Percentiles rank a stretch among this genome's conserved stretches.
Conservation (phyloP, 1,140 invertebrate species). For the Diabrotica undecimpunctata region DNA sequence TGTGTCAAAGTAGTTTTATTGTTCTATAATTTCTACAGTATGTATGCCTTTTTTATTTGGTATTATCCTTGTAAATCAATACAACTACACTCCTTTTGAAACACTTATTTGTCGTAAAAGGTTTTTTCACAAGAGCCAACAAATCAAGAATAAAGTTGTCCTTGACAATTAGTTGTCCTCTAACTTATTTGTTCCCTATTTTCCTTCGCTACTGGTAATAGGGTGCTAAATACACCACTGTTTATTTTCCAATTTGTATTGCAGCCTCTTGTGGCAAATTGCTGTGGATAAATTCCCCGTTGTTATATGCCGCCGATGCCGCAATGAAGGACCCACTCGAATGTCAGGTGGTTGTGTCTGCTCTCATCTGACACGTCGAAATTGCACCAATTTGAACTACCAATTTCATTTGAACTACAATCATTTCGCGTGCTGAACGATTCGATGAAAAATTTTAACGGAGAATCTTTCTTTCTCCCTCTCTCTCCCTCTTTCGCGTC, state of each 20-base stretch:
- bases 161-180: no score
- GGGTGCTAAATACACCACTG: neutral
- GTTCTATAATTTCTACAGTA: no score
- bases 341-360: constrained; percentile 46
- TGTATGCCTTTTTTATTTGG: no score
- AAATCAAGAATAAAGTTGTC: no score
- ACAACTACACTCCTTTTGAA: no score
- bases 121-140: no score
- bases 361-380: constrained; percentile 40
- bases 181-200: no score
- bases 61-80: no score
- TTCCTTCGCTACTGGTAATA: no score
- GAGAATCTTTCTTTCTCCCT: neutral
- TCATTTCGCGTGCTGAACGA: constrained; percentile 1
- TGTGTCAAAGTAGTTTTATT: no score
- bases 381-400: constrained; percentile 44
- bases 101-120: no score
- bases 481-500: neutral
- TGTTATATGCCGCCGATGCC: constrained; percentile 23
- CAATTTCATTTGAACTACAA: constrained; percentile 26
- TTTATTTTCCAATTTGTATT: constrained; percentile 45
- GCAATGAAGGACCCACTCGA: constrained; percentile 43
- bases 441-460: constrained; percentile 18
- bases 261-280: constrained; percentile 44
- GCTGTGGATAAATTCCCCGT: constrained; percentile 41